These are phyloP conservation scores for Polietes domitor DNA, from an alignment of 2,888 invertebrate species.

Conservation along the genomic window DNA sequence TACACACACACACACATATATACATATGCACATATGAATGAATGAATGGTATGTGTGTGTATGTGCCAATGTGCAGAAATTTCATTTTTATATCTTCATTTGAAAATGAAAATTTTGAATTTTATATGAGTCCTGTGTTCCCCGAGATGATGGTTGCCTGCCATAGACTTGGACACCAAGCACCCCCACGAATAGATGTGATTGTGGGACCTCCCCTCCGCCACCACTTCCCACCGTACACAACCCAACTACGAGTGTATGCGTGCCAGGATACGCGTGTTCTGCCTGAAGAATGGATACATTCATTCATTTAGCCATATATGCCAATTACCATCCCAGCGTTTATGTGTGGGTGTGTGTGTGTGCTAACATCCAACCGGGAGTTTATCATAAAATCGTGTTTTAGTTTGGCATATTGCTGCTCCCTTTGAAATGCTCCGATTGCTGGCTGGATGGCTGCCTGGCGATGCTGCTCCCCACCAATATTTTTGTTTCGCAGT, in stretches of 20 bases:
- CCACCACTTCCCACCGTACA: too few species aligned
- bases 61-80: neutral
- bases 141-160: neutral
- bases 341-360: neutral
- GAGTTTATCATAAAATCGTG: constrained; percentile 6
- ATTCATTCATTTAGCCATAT: constrained; percentile 49
- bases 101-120: constrained; percentile 69
- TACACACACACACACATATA: constrained; percentile 34
- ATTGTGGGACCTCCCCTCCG: too few species aligned
- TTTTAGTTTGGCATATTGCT: constrained; percentile 4
- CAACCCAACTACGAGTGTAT: neutral
- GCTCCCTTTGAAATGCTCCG: neutral
- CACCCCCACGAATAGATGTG: too few species aligned
- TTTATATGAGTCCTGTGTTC: constrained; percentile 63
- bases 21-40: neutral
- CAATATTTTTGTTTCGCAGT: constrained; percentile 48
- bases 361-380: constrained; percentile 6
- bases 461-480: constrained; percentile 33
- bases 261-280: constrained; percentile 21
- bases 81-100: constrained; percentile 68
- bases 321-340: constrained; percentile 56
- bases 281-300: constrained; percentile 26
- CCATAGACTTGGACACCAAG: constrained; percentile 1
- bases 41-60: neutral
- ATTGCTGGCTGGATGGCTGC: neutral